A percentile compares a stretch with the other conserved stretches of the same genome.
Conservation (phyloP, 2,113 vertebrate genomes). For the Arothron firmamentum region DNA sequence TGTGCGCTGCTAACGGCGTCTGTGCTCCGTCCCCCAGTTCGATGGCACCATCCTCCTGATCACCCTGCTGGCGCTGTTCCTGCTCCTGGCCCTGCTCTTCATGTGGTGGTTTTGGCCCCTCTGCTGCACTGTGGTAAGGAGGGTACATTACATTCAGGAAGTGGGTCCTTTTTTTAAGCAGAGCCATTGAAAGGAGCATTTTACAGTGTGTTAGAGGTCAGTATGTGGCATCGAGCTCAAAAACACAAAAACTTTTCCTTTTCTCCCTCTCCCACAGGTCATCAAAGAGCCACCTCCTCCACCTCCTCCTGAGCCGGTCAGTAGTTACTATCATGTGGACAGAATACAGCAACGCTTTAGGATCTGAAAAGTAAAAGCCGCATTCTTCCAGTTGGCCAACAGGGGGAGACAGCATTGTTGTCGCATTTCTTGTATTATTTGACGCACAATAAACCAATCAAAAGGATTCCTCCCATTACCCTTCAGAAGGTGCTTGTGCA, state of each 20-base stretch:
- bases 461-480: too few species aligned
- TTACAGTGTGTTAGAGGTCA: not conserved
- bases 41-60: constrained; percentile 86
- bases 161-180: not conserved
- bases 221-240: not conserved
- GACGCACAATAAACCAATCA: too few species aligned
- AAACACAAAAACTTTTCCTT: not conserved
- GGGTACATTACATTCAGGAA: not conserved
- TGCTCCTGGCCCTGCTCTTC: constrained; percentile 78
- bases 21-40: constrained; percentile 67
- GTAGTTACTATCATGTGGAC: constrained; percentile 47
- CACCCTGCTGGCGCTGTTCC: constrained; percentile 80
- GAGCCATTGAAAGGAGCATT: too few species aligned
- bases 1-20: not conserved
- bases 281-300: constrained; percentile 81
- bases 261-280: constrained; percentile 69
- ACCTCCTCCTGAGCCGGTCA: constrained; percentile 82
- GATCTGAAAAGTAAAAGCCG: too few species aligned
- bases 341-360: too few species aligned
- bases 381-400: too few species aligned
- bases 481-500: too few species aligned
- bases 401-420: too few species aligned
- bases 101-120: constrained; percentile 87
- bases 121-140: constrained; percentile 84
- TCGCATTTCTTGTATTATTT: too few species aligned